Evolutionary conservation across 1,140 invertebrate genomes (phyloP).

Genomic region (Bombus waltoni): DNA sequence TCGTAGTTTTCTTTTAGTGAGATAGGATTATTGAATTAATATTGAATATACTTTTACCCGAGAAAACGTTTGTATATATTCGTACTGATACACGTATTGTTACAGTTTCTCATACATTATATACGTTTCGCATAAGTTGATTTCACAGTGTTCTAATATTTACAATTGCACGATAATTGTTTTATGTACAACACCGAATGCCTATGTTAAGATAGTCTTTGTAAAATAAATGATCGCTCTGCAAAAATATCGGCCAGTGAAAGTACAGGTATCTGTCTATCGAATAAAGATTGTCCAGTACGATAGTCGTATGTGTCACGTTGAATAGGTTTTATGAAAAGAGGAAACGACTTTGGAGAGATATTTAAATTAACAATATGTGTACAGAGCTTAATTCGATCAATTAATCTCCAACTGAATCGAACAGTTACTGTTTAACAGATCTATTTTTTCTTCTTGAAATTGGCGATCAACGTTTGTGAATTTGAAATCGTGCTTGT

Average conservation of each 20-base stretch:
- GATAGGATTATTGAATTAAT: constrained; percentile 11
- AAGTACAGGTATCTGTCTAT: constrained; percentile 14
- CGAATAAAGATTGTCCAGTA: constrained; percentile 40
- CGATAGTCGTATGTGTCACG: constrained; percentile 1
- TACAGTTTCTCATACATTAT: not conserved
- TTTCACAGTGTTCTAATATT: constrained; percentile 24
- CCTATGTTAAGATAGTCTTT: not conserved
- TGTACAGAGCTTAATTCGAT: not conserved
- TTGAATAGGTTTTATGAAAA: not conserved
- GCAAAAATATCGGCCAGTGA: constrained; percentile 34
- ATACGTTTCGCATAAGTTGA: not conserved
- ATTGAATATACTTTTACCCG: not conserved
- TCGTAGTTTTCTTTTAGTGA: not conserved
- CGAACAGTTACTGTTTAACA: not conserved
- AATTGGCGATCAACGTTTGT: not conserved
- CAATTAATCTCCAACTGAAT: not conserved
- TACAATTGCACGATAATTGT: constrained; percentile 33
- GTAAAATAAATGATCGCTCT: constrained; percentile 24
- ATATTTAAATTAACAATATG: not conserved
- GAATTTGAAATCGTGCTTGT: not conserved
- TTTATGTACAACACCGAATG: constrained; percentile 32
- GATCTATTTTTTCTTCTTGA: not conserved
- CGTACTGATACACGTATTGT: not conserved
- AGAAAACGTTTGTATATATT: constrained; percentile 21
- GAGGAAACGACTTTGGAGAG: not conserved